A percentile compares a stretch with the other conserved stretches of the same genome.
These are phyloP conservation scores for Monoplex corrugatus DNA, from an alignment of 2,888 invertebrate species.

Conservation along the genomic window DNA sequence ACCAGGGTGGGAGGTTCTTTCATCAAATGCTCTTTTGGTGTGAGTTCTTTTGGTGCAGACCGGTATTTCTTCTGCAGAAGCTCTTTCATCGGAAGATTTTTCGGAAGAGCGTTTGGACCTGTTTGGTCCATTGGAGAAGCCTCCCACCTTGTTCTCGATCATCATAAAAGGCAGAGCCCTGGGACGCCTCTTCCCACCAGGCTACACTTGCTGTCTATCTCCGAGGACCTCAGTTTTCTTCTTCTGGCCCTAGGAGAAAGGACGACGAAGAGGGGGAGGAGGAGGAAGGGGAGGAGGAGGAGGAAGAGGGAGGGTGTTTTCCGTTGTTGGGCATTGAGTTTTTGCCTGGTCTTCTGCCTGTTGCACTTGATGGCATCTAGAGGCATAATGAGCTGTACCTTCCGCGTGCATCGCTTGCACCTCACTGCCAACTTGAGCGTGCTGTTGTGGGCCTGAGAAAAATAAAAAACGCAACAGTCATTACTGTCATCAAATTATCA, in stretches of 20 bases:
- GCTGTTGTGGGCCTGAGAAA: slow-evolving; percentile 24
- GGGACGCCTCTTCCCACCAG: neutral
- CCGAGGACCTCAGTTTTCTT: neutral
- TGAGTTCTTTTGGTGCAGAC: too few species aligned
- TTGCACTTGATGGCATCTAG: neutral
- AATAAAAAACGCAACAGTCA: too few species aligned
- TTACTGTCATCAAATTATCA: too few species aligned
- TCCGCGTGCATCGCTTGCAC: slow-evolving; percentile 51
- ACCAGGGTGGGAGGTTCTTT: too few species aligned
- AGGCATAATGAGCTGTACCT: slow-evolving; percentile 47
- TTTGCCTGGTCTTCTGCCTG: slow-evolving; percentile 28
- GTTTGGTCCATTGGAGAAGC: too few species aligned
- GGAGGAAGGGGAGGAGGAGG: neutral
- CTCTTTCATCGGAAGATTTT: too few species aligned
- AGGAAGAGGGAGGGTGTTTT: too few species aligned
- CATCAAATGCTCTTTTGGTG: too few species aligned
- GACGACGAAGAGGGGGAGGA: neutral
- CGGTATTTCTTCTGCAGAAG: too few species aligned
- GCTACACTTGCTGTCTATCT: neutral
- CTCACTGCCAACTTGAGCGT: slow-evolving; percentile 43
- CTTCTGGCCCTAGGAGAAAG: neutral
- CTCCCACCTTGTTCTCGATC: neutral
- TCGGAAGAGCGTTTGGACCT: too few species aligned
- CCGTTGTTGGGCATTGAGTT: slow-evolving; percentile 33
- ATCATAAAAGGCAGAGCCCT: slow-evolving; percentile 30